These are phyloP conservation scores for Eudemis profundana DNA, from an alignment of 2,888 invertebrate genomes.

Conservation along the genomic window DNA sequence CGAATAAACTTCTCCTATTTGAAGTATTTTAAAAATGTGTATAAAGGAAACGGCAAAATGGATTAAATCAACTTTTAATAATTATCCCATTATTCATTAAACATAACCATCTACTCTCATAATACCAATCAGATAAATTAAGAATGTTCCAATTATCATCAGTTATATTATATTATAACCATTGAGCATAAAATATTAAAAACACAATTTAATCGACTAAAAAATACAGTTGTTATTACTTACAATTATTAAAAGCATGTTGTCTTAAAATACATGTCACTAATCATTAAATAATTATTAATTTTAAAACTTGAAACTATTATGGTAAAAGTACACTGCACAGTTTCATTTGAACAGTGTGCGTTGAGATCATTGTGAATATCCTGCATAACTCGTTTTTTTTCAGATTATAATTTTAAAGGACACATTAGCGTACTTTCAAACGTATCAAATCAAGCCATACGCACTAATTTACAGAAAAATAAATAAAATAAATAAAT, in stretches of 20 bases:
- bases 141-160: slow-evolving; percentile 17
- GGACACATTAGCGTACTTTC: too few relatives aligned
- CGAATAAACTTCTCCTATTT: too few relatives aligned
- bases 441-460: too few relatives aligned
- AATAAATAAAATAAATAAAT: too few relatives aligned
- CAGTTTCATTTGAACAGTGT: background rate
- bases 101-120: slow-evolving; percentile 17
- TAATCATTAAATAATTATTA: slow-evolving; percentile 26
- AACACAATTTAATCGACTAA: slow-evolving; percentile 9
- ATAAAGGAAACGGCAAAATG: background rate
- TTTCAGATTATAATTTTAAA: background rate
- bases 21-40: too few relatives aligned
- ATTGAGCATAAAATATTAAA: slow-evolving; percentile 17
- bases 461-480: too few relatives aligned
- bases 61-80: slow-evolving; percentile 26
- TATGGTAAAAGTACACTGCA: slow-evolving; percentile 1
- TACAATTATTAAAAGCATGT: slow-evolving; percentile 27
- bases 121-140: slow-evolving; percentile 35
- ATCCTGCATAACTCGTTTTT: background rate
- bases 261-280: slow-evolving; percentile 17
- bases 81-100: slow-evolving; percentile 18
- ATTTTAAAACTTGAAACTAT: slow-evolving; percentile 9
- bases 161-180: too few relatives aligned
- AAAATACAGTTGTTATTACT: slow-evolving; percentile 24
- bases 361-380: slow-evolving; percentile 34